These are phyloP conservation scores for Chloroclysta siterata DNA, from an alignment of 2,888 invertebrate genomes.

Conservation along the genomic window DNA sequence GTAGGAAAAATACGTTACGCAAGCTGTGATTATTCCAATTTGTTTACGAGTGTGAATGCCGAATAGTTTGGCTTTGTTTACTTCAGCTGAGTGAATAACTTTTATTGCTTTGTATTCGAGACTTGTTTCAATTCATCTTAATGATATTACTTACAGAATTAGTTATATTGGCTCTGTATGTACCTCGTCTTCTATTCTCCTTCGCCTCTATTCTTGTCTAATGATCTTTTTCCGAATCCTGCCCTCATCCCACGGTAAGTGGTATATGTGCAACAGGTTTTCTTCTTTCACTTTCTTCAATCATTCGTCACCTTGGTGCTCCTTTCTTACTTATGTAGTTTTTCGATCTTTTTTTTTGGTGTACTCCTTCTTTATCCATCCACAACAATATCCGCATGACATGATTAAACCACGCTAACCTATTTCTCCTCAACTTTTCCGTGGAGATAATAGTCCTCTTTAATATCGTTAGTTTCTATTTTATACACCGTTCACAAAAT, in stretches of 20 bases:
- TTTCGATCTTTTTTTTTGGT: too few species aligned
- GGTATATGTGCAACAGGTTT: too few species aligned
- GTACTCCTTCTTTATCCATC: too few species aligned
- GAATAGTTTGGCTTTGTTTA: conserved; percentile 54
- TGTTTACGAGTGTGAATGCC: conserved; percentile 39
- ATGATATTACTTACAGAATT: conserved; percentile 29
- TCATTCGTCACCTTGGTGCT: too few species aligned
- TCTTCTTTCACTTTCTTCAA: too few species aligned
- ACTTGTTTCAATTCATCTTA: conserved; percentile 41
- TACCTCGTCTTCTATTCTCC: neutral
- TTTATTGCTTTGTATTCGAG: conserved; percentile 59
- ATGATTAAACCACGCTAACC: too few species aligned
- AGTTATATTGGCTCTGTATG: conserved; percentile 8
- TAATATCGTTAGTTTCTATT: too few species aligned
- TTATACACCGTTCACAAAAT: neutral
- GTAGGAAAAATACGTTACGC: conserved; percentile 13
- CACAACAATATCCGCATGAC: too few species aligned
- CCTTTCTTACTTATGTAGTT: too few species aligned
- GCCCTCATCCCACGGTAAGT: too few species aligned
- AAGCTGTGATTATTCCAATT: conserved; percentile 35
- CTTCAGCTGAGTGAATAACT: conserved; percentile 54
- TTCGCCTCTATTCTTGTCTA: neutral
- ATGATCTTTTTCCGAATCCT: neutral
- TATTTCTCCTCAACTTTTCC: too few species aligned
- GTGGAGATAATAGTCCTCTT: too few species aligned